These are phyloP conservation scores for Solenodon paradoxus DNA, from an alignment of 2,113 vertebrate species.

Conservation along the genomic window DNA sequence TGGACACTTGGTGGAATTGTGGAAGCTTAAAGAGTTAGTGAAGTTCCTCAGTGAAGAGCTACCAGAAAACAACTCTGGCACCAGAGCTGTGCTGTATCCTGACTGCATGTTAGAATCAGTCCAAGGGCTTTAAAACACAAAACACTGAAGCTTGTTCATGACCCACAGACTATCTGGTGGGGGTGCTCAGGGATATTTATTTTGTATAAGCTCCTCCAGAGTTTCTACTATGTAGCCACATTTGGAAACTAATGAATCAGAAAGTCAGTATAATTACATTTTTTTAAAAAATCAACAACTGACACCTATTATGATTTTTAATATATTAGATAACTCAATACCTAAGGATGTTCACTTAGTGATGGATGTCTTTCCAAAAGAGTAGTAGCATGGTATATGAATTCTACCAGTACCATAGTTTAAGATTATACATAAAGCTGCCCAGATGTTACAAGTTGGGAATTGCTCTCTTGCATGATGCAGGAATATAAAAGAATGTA, in stretches of 20 bases:
- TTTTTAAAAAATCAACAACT: conserved; percentile 15
- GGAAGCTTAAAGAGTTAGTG: background rate
- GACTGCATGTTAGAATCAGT: background rate
- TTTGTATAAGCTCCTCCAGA: background rate
- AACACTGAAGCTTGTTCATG: background rate
- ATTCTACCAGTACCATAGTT: background rate
- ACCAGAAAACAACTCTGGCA: background rate
- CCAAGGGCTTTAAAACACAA: background rate
- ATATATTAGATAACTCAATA: background rate
- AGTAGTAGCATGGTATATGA: background rate
- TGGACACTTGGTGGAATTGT: background rate
- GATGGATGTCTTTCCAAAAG: background rate
- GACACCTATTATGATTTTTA: background rate
- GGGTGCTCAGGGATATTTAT: background rate
- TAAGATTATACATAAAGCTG: background rate
- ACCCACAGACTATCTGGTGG: background rate
- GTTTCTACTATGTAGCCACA: background rate
- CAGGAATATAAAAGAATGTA: background rate
- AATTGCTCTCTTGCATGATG: background rate
- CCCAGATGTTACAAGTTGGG: background rate
- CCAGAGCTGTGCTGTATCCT: background rate
- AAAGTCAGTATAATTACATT: background rate
- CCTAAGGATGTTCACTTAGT: background rate
- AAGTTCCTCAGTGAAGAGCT: background rate
- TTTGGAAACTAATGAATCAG: background rate